Percentiles rank a stretch among this genome's conserved stretches.
phyloP scores from a whole-genome alignment of 2,113 vertebrate species.

The Rattus norvegicus region GRCr8 NC_086027.1:5116501-5117000 shows the following conservation, averaged over 20 bases:
- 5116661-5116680: not conserved
- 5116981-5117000: too few species aligned
- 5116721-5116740: not conserved
- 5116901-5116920: too few species aligned
- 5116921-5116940: too few species aligned
- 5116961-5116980: too few species aligned
- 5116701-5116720: not conserved
- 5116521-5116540: constrained; percentile 55
- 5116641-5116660: not conserved
- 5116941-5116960: too few species aligned
- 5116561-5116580: not conserved
- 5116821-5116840: not conserved
- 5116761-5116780: not conserved
- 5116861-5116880: too few species aligned
- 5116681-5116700: constrained; percentile 28
- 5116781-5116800: not conserved
- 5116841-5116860: not conserved
- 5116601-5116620: constrained; percentile 32
- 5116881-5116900: too few species aligned
- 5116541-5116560: constrained; percentile 34
- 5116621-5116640: not conserved
- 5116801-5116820: not conserved
- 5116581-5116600: constrained; percentile 38
- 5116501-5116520: constrained; percentile 50
- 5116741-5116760: constrained; percentile 28